These are phyloP conservation scores for Frankliniella intonsa DNA, from an alignment of 2,888 invertebrate species.

Conservation along the genomic window DNA sequence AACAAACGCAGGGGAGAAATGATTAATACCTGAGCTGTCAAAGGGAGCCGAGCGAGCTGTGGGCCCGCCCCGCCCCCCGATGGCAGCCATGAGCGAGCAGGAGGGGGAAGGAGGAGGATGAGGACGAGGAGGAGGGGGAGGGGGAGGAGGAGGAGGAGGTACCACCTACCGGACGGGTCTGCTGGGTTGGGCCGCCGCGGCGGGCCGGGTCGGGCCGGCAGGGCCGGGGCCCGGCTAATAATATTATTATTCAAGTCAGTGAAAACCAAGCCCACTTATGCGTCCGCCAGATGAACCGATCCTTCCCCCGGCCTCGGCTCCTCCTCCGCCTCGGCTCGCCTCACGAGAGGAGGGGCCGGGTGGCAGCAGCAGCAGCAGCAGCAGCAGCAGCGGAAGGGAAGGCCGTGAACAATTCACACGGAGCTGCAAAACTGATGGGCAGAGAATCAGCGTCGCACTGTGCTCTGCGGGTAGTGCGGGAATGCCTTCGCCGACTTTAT, in stretches of 20 bases:
- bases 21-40: conserved; percentile 26
- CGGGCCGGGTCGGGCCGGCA: not conserved
- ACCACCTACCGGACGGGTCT: conserved; percentile 3
- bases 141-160: not conserved
- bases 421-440: no score
- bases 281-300: conserved; percentile 19
- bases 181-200: not conserved
- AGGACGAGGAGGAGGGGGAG: not conserved
- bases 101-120: not conserved
- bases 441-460: no score
- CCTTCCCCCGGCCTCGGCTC: not conserved
- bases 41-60: not conserved
- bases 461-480: no score
- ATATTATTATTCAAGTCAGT: conserved; percentile 27
- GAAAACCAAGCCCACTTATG: conserved; percentile 13
- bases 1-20: not conserved
- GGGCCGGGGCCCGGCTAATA: not conserved
- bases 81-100: not conserved
- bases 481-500: no score
- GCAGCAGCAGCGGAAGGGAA: no score
- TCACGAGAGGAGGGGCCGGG: no score
- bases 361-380: no score
- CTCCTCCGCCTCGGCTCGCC: no score
- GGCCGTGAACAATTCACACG: no score
- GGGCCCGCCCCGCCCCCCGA: not conserved